Evolutionary conservation across 2,888 invertebrate species (phyloP), one percentile per base, ranked within the genome.

Genomic region (Spatulosminthurus flaviceps): DNA sequence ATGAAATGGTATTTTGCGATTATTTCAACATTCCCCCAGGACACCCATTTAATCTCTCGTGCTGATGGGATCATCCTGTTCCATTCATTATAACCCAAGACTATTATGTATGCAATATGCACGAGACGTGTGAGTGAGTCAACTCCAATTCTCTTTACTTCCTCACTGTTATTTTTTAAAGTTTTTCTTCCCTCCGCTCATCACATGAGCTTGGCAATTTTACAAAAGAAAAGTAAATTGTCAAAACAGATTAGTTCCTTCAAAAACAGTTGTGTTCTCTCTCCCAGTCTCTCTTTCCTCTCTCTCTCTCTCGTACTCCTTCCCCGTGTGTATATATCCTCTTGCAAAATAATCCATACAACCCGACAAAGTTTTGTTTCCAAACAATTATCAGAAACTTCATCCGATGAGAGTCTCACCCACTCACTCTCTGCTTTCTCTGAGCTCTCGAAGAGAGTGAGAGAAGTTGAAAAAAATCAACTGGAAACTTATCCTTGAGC

Each of bases 1-100:
- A 76, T 80, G 78, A 81, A 83, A 83, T 85, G 83, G 82, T 83
- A 84, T 84, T 84, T 85, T 84, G 85, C 83, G 85, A 84, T 85
- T 84, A 83, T 85, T 85, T 83, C 84, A 83, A 83, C 83, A 82
- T 85, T 84, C 84, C 85, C 84, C 83, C 81, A 83, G 85, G 85
- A 84, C 82, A 83, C 81, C 82, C 84, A 84, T 85, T 83, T 85
- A 85, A 85, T 85, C 85, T 85, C 80, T 78, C 80, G 81, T 82
- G 80, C 81, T 83, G 80, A 82, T 83, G 81, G 83, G 81, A 83
- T 83, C 81, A 83, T 83, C 83, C 83, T 78, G 78, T 78, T 76
- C 70, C 77, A 75, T 82, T 83, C 81, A 81, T 82, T 81, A 83
- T 81, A 81, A 77, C 64, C 26, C 61, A 60, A 61, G 60, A 51